Evolutionary conservation across 1,140 invertebrate genomes (phyloP), one percentile per base, ranked within the genome.

Genomic region (Neodiprion pinetum): DNA sequence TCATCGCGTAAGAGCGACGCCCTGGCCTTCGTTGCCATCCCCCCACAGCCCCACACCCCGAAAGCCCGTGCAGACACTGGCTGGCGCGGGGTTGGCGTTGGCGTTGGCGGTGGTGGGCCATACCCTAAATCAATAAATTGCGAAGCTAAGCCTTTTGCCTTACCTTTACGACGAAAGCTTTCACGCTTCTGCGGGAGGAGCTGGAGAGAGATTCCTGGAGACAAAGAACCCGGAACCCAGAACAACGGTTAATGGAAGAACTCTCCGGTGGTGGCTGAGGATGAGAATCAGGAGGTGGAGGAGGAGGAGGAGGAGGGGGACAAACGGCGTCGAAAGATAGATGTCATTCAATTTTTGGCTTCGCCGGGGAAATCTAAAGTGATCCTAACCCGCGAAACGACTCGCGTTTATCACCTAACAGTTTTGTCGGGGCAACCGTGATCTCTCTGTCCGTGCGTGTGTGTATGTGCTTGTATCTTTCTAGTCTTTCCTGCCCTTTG

Each of bases 91-190:
- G 28, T 40, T 40, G 28, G 28, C 28, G 28, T 40, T 40, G 28
- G 28, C 28, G 28, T 40, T 40, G 28, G 28, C 28, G 28, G 1
- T 40, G 28, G 28, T 5, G 28, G 28, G 28, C 53, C 53, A 11
- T n/a, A 11, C 53, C 53, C 7, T 12, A 61, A 61, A 61, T 61
- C 53, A 61, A 61, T 61, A 61, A 61, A 61, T 61, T 61, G 53
- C 53, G 53, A 61, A 61, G 53, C 53, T 61, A 61, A 61, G 53
- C 53, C 53, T 61, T 61, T 61, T 61, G 53, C 53, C 53, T 61
- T 61, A 61, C 28, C 53, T 61, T 61, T 61, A 61, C 53, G 53
- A 61, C 53, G 11, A 17, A 61, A 61, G 53, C 53, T 61, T 61
- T 61, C 53, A 61, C 7, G 53, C 53, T 61, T 61, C 9, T 61